phyloP scores from a whole-genome alignment of 2,113 vertebrate genomes.

The Vicugna pacos region DNA sequence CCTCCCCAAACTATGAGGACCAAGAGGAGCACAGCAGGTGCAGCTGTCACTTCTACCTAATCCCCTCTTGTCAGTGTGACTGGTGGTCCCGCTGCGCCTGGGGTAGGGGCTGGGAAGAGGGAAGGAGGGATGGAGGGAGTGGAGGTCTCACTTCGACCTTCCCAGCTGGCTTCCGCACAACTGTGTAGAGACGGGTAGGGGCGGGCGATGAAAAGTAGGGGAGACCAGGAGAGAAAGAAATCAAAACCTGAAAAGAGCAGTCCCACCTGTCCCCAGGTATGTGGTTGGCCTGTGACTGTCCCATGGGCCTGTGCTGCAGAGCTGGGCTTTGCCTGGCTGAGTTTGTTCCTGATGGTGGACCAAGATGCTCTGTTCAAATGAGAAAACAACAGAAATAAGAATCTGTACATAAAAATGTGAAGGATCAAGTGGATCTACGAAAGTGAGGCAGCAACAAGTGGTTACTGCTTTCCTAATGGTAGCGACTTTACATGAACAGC shows the following conservation, averaged over 20 bases:
- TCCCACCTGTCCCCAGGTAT: slow-evolving; percentile 82
- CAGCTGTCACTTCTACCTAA: not conserved
- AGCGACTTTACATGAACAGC: not conserved
- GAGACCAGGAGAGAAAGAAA: not conserved
- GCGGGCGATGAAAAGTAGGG: not conserved
- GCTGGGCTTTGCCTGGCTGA: slow-evolving; percentile 96
- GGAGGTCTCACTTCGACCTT: not conserved
- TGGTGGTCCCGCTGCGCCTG: not conserved
- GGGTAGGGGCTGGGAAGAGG: not conserved
- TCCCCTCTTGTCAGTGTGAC: accelerated
- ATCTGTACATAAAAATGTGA: not conserved
- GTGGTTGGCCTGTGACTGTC: slow-evolving; percentile 87
- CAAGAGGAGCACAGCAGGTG: not conserved
- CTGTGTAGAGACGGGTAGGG: accelerated
- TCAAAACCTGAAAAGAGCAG: not conserved
- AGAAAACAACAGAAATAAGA: not conserved
- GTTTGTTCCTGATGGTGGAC: slow-evolving; percentile 95
- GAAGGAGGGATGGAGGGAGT: accelerated
- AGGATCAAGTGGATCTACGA: not conserved
- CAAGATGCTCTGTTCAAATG: slow-evolving; percentile 89
- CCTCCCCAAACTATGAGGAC: not conserved
- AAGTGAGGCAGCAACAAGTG: not conserved
- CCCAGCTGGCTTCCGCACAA: not conserved
- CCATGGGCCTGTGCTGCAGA: slow-evolving; percentile 92
- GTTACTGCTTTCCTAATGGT: not conserved